Base-by-base conservation (phyloP, 2,888 invertebrate species). In the Oligia fasciuncula region DNA sequence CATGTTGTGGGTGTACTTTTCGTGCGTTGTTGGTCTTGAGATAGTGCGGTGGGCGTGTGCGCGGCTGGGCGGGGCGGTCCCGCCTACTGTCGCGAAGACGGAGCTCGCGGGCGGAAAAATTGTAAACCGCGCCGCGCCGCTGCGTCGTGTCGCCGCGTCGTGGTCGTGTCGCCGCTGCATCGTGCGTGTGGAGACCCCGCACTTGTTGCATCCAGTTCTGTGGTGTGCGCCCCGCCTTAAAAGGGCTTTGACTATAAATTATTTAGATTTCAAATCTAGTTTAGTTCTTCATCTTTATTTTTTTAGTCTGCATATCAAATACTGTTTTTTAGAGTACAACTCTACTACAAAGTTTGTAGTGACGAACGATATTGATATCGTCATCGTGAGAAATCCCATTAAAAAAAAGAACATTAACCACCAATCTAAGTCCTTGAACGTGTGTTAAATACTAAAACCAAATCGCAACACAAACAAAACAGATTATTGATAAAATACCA, bases 51-150 rank as follows among this genome's bases (percentile, higher is more conserved):
- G 94, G 96, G 96, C 96, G 96, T 95, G 93, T 88, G 90, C 87
- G 74, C 76, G 87, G 87, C 92, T 94, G 94, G 96, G 96, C 96
- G 96, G 92, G 94, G 92, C 94, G 91, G 91, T 87, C 85, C 94
- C 96, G 94, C 95, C 95, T 90, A 91, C 91, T 89, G 92, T 93
- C 94, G 93, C 91, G 93, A 96, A 95, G 96, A 96, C 94, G 93
- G 83, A 88, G 90, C 89, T 89, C 87, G 87, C 91, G 87, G 85
- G 90, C 88, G 93, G 94, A 95, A 96, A 96, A 96, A 87, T 80
- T 75, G 93, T 93, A 90, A 89, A 81, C 78, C 83, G 72, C 81
- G 80, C 69, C 79, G 69, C 79, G 65, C 65, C 76, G 49, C 65
- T 67, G 77, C 43, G 79, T 71, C 80, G 49, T 14, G 5, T 49